Percentiles rank a stretch among this genome's conserved stretches.
Evolutionary conservation across 2,797 vertebrate genomes (phyloP).

Genomic region (Mallotus villosus): DNA sequence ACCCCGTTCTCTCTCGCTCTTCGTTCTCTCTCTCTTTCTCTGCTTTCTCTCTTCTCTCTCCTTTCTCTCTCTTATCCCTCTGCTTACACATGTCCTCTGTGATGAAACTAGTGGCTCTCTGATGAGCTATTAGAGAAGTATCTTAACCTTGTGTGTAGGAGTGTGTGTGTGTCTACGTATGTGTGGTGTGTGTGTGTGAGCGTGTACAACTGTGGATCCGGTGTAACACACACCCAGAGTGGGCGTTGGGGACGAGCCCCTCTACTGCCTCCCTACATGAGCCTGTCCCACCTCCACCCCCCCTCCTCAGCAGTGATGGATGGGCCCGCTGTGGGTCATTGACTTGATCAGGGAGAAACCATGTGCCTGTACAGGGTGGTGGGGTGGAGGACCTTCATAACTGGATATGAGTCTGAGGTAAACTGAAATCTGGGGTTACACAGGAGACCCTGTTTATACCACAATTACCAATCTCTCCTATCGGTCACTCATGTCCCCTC

Average conservation of each 20-base stretch:
- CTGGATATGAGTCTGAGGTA: no score
- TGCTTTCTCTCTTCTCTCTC: no score
- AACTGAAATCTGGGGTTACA: no score
- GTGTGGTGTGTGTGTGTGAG: background rate
- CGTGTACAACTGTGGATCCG: no score
- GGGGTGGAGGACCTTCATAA: no score
- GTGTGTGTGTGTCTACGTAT: background rate
- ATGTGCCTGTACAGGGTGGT: background rate
- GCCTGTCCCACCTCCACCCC: constrained; percentile 14
- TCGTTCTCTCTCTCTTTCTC: no score
- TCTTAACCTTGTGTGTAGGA: background rate
- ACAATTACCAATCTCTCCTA: background rate
- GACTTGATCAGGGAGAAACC: constrained; percentile 23
- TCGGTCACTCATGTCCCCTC: background rate
- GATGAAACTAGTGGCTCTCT: background rate
- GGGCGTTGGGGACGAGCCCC: constrained; percentile 3
- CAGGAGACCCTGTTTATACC: background rate
- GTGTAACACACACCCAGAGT: no score
- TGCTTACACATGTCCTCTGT: no score
- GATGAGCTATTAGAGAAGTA: background rate
- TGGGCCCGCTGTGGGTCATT: constrained; percentile 13
- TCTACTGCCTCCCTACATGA: constrained; percentile 31
- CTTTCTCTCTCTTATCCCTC: no score
- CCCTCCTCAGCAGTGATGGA: constrained; percentile 30
- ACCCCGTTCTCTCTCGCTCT: no score